Evolutionary conservation across 2,797 vertebrate species (phyloP), one percentile per base, ranked within the genome.

Genomic region (Micropoecilia bifurca): DNA sequence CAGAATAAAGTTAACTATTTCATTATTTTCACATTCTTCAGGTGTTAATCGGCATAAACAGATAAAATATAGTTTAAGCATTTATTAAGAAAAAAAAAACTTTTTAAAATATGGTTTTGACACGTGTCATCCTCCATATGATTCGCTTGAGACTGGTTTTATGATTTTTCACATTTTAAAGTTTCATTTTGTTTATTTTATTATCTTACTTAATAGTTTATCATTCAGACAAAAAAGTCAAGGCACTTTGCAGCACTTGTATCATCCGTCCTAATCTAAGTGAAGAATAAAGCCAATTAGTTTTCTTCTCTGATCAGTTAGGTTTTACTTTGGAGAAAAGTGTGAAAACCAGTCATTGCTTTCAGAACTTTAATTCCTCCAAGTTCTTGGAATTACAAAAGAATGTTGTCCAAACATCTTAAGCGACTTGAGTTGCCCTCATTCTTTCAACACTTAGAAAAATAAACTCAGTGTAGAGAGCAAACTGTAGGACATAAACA

Each of bases 371-470:
- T 90, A 91, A 93, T 90, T 90, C 91, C 80, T 74, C 78, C 75
- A 91, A 91, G 86, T 85, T 91, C 18, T 74, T 85, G 91, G 91
- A 95, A 93, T 92, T 93, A 90, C 81, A 78, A 78, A 90, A 88
- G 91, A 95, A 95, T 94, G 88, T 73, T 79, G 83, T 93, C 87
- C 89, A 92, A 66, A 20, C 63, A 68, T 25, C 63, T 41, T 68
- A 84, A 74, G 73, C 13, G 16, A 83, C 57, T 57, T 57, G 22
- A 57, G 25, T 25, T 57, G 8, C 25, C 55, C 25, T 61, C 57
- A 61, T 25, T 81, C 81, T 80, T 66, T 90, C 87, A 86, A 83
- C 81, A 80, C 82, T 74, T 47, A 73, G 75, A 45, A 83, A 79
- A 83, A 77, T 87, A 87, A 53, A 13, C 59, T 73, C n/a, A 14